Base-by-base conservation (phyloP, 2,888 invertebrate species). In the Clunio marinus region DNA sequence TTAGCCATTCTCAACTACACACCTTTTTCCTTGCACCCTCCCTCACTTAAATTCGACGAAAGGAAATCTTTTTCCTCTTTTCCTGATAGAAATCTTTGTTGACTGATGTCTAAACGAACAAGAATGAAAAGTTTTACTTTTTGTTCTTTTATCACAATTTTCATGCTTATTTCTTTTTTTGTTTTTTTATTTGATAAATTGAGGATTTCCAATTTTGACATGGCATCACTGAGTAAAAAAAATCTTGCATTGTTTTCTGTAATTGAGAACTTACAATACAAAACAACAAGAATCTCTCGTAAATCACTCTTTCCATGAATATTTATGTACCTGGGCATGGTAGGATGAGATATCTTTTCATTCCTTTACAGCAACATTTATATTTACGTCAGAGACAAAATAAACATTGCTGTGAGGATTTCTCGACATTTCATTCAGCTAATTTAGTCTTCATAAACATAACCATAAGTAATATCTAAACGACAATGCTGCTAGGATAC, bases 181-280 rank as follows among this genome's bases (percentile, higher is more conserved):
- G 32, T 32, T 32, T 32, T 8, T 32, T 51, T 17, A n/a, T 17
- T 51, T 51, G 62, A 62, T 62, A 62, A 62, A 62, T 62, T 62
- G 37, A 62, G 41, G 41, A 62, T 25, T 62, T 32, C 7, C 35
- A 24, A 17, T 25, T 22, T 15, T 41, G 22, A 51, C 15, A 41
- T 15, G 41, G 4, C 15, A 51, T 59, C 32, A 8, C 5, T 24
- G 51, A 13, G 59, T 15, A 41, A n/a, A 59, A 28, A n/a, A 59
- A 25, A 25, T 28, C 28, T 59, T 59, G 59, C 17, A 28, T 59
- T n/a, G 32, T 59, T 41, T 59, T 59, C 41, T 62, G 62, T 62
- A 62, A 62, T 62, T 62, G 41, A 41, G 37, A 37, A 24, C 62
- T 62, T 37, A 62, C 41, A 62, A 32, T 22, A 17, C 22, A 51